These are phyloP conservation scores for Helostoma temminkii DNA, from an alignment of 2,797 vertebrate genomes.

Conservation along the genomic window DNA sequence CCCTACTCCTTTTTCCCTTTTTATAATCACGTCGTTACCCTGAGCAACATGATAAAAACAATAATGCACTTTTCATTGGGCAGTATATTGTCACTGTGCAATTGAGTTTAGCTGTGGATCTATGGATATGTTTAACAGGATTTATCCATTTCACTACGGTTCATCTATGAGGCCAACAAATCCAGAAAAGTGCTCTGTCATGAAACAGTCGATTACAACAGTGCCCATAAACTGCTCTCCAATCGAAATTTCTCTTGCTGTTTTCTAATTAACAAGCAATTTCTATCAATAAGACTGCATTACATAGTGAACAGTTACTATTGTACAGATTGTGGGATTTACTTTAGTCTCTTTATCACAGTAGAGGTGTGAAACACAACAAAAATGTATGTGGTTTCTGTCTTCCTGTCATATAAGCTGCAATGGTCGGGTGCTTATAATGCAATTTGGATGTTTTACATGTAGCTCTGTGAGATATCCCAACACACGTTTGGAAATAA, in stretches of 20 bases:
- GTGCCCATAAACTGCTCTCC: slow-evolving; percentile 62
- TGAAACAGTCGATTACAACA: slow-evolving; percentile 73
- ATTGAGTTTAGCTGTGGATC: slow-evolving; percentile 81
- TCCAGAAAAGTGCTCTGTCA: slow-evolving; percentile 72
- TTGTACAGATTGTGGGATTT: slow-evolving; percentile 93
- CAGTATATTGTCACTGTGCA: slow-evolving; percentile 92
- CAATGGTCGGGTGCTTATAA: slow-evolving; percentile 42
- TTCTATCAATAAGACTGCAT: slow-evolving; percentile 77
- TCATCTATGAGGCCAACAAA: slow-evolving; percentile 64
- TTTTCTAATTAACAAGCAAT: slow-evolving; percentile 45
- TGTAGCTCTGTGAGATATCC: slow-evolving; percentile 65
- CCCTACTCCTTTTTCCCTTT: slow-evolving; percentile 44
- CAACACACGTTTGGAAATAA: slow-evolving; percentile 75
- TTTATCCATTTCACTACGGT: slow-evolving; percentile 56
- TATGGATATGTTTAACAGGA: slow-evolving; percentile 56
- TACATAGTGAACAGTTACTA: slow-evolving; percentile 92
- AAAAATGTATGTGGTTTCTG: slow-evolving; percentile 82
- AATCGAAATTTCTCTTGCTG: slow-evolving; percentile 50
- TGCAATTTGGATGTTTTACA: slow-evolving; percentile 70
- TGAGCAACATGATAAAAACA: slow-evolving; percentile 97
- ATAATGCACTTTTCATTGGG: slow-evolving; percentile 96
- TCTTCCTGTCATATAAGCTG: slow-evolving; percentile 88
- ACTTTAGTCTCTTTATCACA: slow-evolving; percentile 82
- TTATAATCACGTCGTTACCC: slow-evolving; percentile 87
- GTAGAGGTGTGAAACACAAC: slow-evolving; percentile 80